These are phyloP conservation scores for Catagonus wagneri DNA, from an alignment of 2,113 vertebrate species.

Conservation along the genomic window DNA sequence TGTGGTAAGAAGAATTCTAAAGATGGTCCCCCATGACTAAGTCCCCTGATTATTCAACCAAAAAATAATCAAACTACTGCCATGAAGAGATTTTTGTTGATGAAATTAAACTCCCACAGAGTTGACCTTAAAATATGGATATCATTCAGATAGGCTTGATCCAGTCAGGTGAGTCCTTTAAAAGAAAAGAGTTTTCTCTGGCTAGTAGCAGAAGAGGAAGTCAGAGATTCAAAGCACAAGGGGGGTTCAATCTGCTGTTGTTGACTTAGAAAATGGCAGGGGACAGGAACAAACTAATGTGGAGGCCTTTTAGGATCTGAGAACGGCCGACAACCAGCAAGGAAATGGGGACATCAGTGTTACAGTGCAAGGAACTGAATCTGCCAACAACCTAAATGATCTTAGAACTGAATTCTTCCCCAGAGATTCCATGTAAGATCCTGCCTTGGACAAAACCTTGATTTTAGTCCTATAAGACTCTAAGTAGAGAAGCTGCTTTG, in stretches of 20 bases:
- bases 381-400: neutral
- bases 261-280: neutral
- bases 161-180: neutral
- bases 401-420: neutral
- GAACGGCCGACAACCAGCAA: neutral
- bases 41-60: neutral
- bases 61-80: neutral
- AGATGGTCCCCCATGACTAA: neutral
- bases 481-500: neutral
- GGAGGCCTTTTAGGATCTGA: neutral
- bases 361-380: neutral
- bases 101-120: slow-evolving; percentile 21
- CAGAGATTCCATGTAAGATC: neutral
- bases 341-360: neutral
- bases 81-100: neutral
- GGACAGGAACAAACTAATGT: neutral
- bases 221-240: neutral
- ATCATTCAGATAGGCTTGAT: neutral
- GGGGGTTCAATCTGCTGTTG: neutral
- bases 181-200: neutral
- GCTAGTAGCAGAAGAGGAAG: neutral
- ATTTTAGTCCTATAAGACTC: neutral
- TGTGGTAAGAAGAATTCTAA: neutral
- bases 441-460: neutral
- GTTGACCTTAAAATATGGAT: neutral